Evolutionary conservation across 2,113 vertebrate species (phyloP).

Genomic region (Aramus guarauna): DNA sequence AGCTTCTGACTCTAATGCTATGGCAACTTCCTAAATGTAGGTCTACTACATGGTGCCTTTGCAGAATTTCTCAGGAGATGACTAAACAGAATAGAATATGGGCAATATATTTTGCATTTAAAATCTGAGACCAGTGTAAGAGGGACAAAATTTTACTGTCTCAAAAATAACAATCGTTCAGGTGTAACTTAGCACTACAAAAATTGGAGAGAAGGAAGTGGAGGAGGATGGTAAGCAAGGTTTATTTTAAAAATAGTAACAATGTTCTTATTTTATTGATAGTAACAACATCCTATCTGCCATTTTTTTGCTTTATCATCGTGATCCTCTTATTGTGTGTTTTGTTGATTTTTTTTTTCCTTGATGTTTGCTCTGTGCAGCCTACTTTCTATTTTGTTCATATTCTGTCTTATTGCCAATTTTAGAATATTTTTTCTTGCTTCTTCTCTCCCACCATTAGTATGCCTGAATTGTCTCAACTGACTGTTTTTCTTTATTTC

Average conservation of each 20-base stretch:
- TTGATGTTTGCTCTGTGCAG: neutral
- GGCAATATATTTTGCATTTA: neutral
- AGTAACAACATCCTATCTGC: neutral
- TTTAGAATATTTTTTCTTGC: neutral
- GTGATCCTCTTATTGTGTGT: neutral
- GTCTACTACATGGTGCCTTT: neutral
- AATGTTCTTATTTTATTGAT: neutral
- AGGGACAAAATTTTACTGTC: fast-evolving
- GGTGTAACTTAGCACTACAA: neutral
- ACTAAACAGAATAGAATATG: neutral
- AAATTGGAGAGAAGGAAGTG: neutral
- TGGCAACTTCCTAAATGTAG: neutral
- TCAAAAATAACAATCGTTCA: neutral
- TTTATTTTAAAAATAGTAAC: neutral
- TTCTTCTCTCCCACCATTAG: neutral
- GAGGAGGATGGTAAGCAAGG: too few relatives aligned
- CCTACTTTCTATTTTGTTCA: neutral
- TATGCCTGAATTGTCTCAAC: neutral
- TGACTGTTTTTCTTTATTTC: neutral
- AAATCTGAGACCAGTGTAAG: neutral
- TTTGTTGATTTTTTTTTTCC: neutral
- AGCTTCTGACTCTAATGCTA: neutral
- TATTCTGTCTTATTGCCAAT: neutral
- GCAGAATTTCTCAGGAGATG: neutral
- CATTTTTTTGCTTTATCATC: neutral